Evolutionary conservation across 2,797 vertebrate genomes (phyloP), one percentile per base, ranked within the genome.

Genomic region (Hydrolagus colliei): DNA sequence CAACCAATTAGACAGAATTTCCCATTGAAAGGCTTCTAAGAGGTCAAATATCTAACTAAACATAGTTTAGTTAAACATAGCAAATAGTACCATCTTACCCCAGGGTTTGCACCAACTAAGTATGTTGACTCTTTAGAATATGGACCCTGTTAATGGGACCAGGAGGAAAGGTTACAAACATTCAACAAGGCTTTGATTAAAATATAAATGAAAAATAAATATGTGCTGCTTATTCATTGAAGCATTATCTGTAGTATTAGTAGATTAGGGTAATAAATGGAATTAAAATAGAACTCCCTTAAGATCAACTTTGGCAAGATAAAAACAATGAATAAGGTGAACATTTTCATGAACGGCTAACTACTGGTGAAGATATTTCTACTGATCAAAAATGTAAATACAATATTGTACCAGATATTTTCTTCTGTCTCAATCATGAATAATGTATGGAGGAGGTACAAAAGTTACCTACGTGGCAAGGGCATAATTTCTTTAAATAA

Each of bases 101-200:
- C 18, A 84, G 18, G 20, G 32, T 41, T 20, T 35, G 79, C 10
- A 68, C 79, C 79, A 71, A 84, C 63, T 84, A 84, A 71, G 65
- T 16, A 68, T 68, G 79, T 52, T 41, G 79, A 18, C 65, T 84
- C 79, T 71, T 84, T 52, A 41, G 4, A 20, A 84, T 12, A 68
- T n/a, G 79, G 79, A 35, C 79, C 65, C 79, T 84, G 79, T 84
- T 71, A 68, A 84, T 68, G 65, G 79, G 41, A 52, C 11, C 41
- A 20, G 41, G 35, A 16, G 65, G 65, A 84, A 84, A 4, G 18
- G 79, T 84, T 84, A 84, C 14, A 84, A 6, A 35, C 20, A 84
- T 84, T 84, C 32, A 84, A 71, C 65, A 71, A 71, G 41, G 41
- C 41, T 71, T 68, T 20, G 10, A 82, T 82, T 4, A 67, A 67